Conservation (phyloP, 2,113 vertebrate species). For the Rhea pennata region DNA sequence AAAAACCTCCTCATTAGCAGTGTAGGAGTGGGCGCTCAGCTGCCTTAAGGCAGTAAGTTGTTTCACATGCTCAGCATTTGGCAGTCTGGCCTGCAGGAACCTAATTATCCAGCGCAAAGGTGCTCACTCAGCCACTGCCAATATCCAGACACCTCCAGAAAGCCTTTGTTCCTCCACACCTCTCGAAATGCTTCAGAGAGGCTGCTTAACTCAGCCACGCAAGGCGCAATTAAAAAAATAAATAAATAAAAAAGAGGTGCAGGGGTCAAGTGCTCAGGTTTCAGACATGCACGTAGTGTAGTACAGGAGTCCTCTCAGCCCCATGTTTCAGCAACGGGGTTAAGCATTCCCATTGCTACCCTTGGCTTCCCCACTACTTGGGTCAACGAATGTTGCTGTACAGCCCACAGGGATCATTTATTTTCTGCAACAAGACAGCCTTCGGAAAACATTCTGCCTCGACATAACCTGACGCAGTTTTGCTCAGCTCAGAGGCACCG, state of each 20-base stretch:
- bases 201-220: too few species aligned
- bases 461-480: background rate
- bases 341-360: background rate
- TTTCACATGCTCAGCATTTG: background rate
- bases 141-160: background rate
- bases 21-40: background rate
- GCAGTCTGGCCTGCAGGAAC: background rate
- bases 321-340: background rate
- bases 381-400: fast-evolving
- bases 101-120: background rate
- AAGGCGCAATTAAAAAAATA: too few species aligned
- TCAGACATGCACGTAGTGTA: background rate
- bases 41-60: background rate
- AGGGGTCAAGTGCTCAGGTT: background rate
- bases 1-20: too few species aligned
- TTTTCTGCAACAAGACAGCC: background rate
- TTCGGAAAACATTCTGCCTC: background rate
- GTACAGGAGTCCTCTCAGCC: background rate
- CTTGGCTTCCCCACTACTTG: fast-evolving
- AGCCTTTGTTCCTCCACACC: background rate
- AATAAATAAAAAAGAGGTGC: background rate
- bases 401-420: fast-evolving
- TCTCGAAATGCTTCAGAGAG: background rate
- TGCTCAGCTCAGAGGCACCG: background rate
- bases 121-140: background rate